Evolutionary conservation across 2,888 invertebrate species (phyloP).

Genomic region (Julus scanicus): DNA sequence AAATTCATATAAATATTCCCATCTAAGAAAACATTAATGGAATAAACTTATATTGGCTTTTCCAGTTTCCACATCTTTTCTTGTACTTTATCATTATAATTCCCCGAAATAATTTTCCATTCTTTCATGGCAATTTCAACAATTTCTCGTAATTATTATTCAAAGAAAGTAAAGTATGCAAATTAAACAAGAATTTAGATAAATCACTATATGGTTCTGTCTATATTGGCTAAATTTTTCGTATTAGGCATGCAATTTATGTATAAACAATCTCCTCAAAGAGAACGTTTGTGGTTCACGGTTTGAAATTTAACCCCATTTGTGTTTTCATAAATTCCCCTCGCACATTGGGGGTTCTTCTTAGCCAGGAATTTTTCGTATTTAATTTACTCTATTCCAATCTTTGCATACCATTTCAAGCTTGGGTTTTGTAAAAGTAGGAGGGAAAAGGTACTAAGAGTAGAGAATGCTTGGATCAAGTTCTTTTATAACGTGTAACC

Average conservation of each 20-base stretch:
- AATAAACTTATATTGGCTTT: too few relatives aligned
- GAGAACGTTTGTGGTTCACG: not conserved
- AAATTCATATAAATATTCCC: too few relatives aligned
- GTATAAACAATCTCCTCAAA: not conserved
- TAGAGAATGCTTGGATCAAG: not conserved
- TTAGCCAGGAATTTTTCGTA: conserved; percentile 3
- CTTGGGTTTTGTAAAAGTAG: not conserved
- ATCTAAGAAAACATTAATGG: too few relatives aligned
- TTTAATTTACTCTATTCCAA: conserved; percentile 30
- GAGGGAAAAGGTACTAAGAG: conserved; percentile 4
- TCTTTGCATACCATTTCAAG: conserved; percentile 14
- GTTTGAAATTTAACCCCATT: conserved; percentile 42
- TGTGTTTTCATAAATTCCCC: not conserved
- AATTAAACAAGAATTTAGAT: too few relatives aligned
- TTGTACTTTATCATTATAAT: too few relatives aligned
- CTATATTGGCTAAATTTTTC: not conserved
- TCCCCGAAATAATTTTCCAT: too few relatives aligned
- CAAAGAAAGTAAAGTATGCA: too few relatives aligned
- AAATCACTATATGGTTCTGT: not conserved
- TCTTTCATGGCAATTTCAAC: too few relatives aligned
- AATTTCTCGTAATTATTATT: too few relatives aligned
- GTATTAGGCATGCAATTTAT: not conserved
- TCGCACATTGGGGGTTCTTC: not conserved
- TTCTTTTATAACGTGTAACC: conserved; percentile 23
- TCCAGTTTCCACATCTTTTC: too few relatives aligned